Conservation (phyloP, 2,888 invertebrate genomes). For the Xanthorhoe designata region DNA sequence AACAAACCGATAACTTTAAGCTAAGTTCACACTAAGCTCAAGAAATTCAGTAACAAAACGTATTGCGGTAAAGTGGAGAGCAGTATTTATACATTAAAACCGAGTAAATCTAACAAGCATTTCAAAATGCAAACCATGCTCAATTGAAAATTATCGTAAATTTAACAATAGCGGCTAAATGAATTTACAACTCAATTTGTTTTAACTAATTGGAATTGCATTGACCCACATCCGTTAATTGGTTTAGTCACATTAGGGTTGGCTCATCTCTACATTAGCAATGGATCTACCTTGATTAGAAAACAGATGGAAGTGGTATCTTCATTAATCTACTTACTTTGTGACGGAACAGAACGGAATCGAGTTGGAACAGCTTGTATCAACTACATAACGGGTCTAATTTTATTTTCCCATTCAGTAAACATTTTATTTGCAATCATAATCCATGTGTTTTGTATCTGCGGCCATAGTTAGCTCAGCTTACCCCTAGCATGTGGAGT, state of each 20-base stretch:
- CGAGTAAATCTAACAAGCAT: background rate
- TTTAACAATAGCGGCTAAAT: slow-evolving; percentile 30
- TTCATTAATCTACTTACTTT: background rate
- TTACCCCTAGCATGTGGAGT: background rate
- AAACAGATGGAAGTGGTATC: background rate
- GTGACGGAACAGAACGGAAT: background rate
- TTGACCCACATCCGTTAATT: slow-evolving; percentile 37
- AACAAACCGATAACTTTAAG: no score
- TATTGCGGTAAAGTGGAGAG: no score
- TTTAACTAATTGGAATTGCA: slow-evolving; percentile 42
- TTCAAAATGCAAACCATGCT: slow-evolving; percentile 6
- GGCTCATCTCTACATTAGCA: slow-evolving; percentile 17
- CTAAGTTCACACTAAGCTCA: no score
- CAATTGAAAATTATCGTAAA: slow-evolving; percentile 16
- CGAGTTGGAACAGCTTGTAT: background rate
- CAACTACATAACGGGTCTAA: background rate
- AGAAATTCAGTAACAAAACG: no score
- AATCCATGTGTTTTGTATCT: background rate
- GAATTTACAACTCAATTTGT: slow-evolving; percentile 50
- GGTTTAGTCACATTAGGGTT: slow-evolving; percentile 39
- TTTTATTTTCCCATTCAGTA: background rate
- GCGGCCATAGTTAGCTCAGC: background rate
- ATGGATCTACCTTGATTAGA: background rate
- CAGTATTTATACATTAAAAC: no score
- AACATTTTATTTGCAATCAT: background rate